phyloP scores from a whole-genome alignment of 2,113 vertebrate species.

The Hystrix cristata region DNA sequence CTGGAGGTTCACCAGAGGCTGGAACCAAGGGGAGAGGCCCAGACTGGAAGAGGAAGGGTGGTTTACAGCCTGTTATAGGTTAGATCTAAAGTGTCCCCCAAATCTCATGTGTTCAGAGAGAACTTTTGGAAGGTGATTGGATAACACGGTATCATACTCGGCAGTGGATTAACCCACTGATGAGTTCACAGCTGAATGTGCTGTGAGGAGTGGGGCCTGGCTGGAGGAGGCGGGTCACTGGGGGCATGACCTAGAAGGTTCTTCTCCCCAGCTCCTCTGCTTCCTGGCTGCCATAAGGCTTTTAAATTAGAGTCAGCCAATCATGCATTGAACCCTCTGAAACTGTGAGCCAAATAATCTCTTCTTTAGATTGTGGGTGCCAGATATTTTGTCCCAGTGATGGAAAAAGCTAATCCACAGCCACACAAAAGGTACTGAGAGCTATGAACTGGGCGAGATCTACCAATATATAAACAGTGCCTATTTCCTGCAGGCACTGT shows the following conservation, averaged over 20 bases:
- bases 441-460: not conserved
- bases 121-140: too few relatives aligned
- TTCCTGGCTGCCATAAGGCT: not conserved
- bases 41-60: not conserved
- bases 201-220: too few relatives aligned
- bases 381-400: not conserved
- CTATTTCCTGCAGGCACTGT: not conserved
- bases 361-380: not conserved
- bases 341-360: not conserved
- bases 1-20: too few relatives aligned
- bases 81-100: too few relatives aligned
- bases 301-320: not conserved
- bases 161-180: too few relatives aligned
- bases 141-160: too few relatives aligned
- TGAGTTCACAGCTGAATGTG: too few relatives aligned
- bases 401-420: not conserved
- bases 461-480: accelerated
- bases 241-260: too few relatives aligned
- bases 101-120: too few relatives aligned
- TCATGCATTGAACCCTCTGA: not conserved
- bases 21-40: not conserved
- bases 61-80: not conserved
- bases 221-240: too few relatives aligned
- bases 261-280: too few relatives aligned
- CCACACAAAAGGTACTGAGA: not conserved